Percentiles rank a stretch among this genome's conserved stretches.
Evolutionary conservation across 2,113 vertebrate genomes (phyloP).

Genomic region (Chaetorhynchus papuensis): DNA sequence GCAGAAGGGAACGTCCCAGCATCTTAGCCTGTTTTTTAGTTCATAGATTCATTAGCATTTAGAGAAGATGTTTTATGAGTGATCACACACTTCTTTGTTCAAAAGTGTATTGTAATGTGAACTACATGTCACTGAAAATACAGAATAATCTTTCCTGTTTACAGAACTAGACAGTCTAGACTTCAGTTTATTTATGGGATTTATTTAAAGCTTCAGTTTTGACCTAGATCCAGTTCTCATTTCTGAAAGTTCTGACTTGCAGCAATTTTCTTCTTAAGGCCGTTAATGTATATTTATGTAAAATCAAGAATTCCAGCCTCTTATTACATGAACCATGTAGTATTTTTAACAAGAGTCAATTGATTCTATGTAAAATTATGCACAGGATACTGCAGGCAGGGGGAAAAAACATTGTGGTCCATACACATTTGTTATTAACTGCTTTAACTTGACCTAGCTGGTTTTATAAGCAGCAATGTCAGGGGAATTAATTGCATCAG

Average conservation of each 20-base stretch:
- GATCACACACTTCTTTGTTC: background rate
- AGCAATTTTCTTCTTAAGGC: background rate
- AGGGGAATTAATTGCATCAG: background rate
- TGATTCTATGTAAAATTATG: background rate
- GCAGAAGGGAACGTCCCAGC: background rate
- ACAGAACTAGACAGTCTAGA: background rate
- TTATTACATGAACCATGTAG: background rate
- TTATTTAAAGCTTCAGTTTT: slow-evolving; percentile 34
- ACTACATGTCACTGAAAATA: background rate
- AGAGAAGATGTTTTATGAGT: background rate
- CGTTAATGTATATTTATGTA: background rate
- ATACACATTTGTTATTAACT: background rate
- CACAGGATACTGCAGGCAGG: background rate
- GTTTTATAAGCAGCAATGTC: background rate
- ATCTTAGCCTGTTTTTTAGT: background rate
- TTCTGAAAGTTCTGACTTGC: slow-evolving; percentile 16
- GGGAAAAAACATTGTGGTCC: background rate
- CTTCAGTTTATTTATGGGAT: background rate
- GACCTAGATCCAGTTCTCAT: background rate
- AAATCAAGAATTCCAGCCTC: background rate
- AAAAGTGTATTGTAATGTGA: background rate
- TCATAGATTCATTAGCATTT: background rate
- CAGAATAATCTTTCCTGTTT: slow-evolving; percentile 9
- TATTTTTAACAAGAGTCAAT: background rate
- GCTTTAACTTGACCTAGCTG: background rate